A percentile compares a stretch with the other conserved stretches of the same genome.
phyloP scores from a whole-genome alignment of 1,140 invertebrate genomes.

The Bombus difficillimus region DNA sequence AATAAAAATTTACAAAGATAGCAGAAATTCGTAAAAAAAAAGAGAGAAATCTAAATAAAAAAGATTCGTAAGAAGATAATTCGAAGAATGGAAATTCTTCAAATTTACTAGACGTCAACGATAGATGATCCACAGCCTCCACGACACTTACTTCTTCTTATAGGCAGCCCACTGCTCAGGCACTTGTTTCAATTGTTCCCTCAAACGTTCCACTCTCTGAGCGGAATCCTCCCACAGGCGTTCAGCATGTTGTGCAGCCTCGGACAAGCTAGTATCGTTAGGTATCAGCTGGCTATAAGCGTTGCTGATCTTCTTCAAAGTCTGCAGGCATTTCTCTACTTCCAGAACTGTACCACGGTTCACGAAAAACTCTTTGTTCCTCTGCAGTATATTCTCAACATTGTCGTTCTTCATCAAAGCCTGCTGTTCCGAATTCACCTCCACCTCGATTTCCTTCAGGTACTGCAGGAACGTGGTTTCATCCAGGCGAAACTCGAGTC shows the following conservation, averaged over 20 bases:
- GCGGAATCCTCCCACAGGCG: constrained; percentile 89
- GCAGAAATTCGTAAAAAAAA: background rate
- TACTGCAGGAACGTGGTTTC: constrained; percentile 93
- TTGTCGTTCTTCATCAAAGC: constrained; percentile 93
- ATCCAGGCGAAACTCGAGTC: constrained; percentile 94
- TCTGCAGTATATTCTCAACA: constrained; percentile 88
- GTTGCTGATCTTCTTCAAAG: constrained; percentile 87
- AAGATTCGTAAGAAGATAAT: background rate
- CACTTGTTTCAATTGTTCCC: constrained; percentile 91
- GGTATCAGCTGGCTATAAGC: constrained; percentile 86
- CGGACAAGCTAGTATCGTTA: constrained; percentile 85
- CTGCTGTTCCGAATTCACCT: constrained; percentile 93
- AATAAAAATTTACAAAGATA: background rate
- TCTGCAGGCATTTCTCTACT: constrained; percentile 89
- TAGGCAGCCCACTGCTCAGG: constrained; percentile 95
- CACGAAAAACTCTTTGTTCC: constrained; percentile 90
- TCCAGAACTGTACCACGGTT: constrained; percentile 87
- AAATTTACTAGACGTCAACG: background rate
- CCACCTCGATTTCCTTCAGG: constrained; percentile 94
- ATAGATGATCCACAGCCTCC: background rate
- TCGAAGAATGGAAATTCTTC: background rate
- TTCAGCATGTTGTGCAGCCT: constrained; percentile 87
- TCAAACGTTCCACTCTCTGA: constrained; percentile 88
- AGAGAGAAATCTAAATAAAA: background rate
- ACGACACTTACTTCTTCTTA: constrained; percentile 86